Base-by-base conservation (phyloP, 2,888 invertebrate species). In the Protophormia terraenovae region DNA sequence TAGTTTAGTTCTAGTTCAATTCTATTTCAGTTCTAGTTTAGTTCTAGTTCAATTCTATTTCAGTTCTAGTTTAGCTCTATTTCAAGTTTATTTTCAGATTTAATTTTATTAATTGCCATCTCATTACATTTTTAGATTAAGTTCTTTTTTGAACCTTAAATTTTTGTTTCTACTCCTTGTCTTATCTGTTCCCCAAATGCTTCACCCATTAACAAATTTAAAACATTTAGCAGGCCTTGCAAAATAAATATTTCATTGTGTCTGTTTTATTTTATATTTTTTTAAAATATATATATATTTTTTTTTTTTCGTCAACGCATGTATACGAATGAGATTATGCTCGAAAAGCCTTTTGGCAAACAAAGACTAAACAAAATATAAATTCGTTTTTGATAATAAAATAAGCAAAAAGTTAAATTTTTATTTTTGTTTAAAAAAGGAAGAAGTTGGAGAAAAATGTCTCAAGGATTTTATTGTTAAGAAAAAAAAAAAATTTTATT, bases 281-380 rank as follows among this genome's bases (percentile, higher is more conserved):
- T 45, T 50, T 10, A 50, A 22, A 10, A 12, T 47, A 45, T 60
- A 47, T 45, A 7, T 41, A 12, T 27, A 14, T 58, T 27, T 41
- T 24, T 41, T 41, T 58, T 29, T 35, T 35, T 35, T 35, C 47
- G 29, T 35, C 16, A 24, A 50, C 22, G 32, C 62, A 50, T 62
- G 47, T 62, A 32, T 50, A 60, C 62, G 62, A 75, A 75, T 75
- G 47, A 50, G 47, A 75, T 75, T 62, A 73, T 47, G n/a, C n/a
- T n/a, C n/a, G n/a, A 73, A 73, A 73, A 62, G 50, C 47, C 62
- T 75, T 19, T 62, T 60, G 73, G 73, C 47, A 47, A 75, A 62
- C 50, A 50, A 50, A 50, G 22, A 19, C 14, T 4, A 8, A 35
- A 47, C 41, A 41, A 32, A 55, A 72, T 12, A 12, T 32, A 7